Base-by-base conservation (phyloP, 2,113 vertebrate species). In the Ophthalmolycus amberensis region DNA sequence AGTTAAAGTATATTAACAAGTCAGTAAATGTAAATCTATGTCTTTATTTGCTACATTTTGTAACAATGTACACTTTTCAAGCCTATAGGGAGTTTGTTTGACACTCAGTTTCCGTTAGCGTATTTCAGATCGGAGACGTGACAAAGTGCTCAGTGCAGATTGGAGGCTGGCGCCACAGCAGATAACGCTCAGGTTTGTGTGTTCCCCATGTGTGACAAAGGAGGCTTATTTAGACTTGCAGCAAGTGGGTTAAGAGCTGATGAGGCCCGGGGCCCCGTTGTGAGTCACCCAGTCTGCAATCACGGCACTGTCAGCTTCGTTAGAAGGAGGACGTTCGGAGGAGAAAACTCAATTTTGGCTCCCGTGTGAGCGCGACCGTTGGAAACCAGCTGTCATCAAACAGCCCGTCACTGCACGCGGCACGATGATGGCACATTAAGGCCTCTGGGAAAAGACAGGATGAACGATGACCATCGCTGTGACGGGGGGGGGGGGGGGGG, bases 351-450 rank as follows among this genome's bases (percentile, higher is more conserved):
- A 1, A 77, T 64, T 81, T 76, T 44, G 44, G 22, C 54, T 73
- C 68, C 48, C 3, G 29, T 63, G 63, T 54, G 38, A 76, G 48
- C 0, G 1, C 20, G 4, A 25, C 59, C 77, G 74, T 79, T 72
- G 80, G n/a, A 64, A 85, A 80, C 10, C 85, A 85, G 86, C 79
- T 83, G 88, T 82, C 82, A 74, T 72, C 74, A 79, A 68, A 79
- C 22, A 72, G 60, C 32, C 25, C 25, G 5, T 70, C 73, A 65
- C 78, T 4, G 2, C 60, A 62, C n/a, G 12, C 46, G 59, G 52
- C 27, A 3, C 9, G 48, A 77, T 62, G 82, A 79, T 44, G 82
- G 70, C 75, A 69, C 75, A 80, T 75, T 38, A 62, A n/a, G 37
- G 34, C 63, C 56, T 60, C 72, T 32, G 77, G 80, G 83, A 65